A percentile compares a stretch with the other conserved stretches of the same genome.
These are phyloP conservation scores for Strigamia crassipes DNA, from an alignment of 2,888 invertebrate species.

Conservation along the genomic window DNA sequence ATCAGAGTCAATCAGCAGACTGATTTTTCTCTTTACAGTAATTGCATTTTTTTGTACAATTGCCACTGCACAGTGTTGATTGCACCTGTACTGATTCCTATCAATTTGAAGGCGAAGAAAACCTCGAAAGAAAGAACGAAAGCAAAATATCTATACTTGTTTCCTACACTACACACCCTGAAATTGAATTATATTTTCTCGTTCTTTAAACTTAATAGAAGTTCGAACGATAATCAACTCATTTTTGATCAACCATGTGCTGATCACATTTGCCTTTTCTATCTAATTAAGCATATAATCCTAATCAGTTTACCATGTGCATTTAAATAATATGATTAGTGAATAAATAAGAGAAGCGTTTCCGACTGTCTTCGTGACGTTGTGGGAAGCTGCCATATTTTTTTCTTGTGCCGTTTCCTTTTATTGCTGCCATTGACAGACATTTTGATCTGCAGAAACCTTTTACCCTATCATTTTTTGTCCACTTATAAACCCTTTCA, in stretches of 20 bases:
- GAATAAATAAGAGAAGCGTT: background rate
- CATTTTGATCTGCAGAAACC: background rate
- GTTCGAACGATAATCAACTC: background rate
- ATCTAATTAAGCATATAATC: conserved; percentile 23
- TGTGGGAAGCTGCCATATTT: no score
- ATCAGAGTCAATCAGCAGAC: conserved; percentile 35
- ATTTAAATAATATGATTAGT: conserved; percentile 10
- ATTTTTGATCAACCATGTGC: background rate
- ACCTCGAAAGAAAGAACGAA: background rate
- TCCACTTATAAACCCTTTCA: conserved; percentile 18
- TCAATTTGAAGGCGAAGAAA: conserved; percentile 12
- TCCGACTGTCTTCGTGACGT: no score
- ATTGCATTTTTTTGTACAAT: conserved; percentile 36
- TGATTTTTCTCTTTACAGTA: conserved; percentile 14
- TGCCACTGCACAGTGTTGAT: conserved; percentile 14
- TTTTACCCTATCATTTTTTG: background rate
- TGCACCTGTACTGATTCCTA: conserved; percentile 39
- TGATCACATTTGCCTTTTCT: conserved; percentile 23
- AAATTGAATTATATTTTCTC: background rate
- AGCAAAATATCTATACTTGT: background rate
- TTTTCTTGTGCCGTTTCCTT: background rate
- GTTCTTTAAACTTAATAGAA: conserved; percentile 2
- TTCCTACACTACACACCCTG: background rate
- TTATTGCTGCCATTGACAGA: background rate
- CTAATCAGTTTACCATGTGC: conserved; percentile 24